These are phyloP conservation scores for Mythimna albipuncta DNA, from an alignment of 2,888 invertebrate species.

Conservation along the genomic window DNA sequence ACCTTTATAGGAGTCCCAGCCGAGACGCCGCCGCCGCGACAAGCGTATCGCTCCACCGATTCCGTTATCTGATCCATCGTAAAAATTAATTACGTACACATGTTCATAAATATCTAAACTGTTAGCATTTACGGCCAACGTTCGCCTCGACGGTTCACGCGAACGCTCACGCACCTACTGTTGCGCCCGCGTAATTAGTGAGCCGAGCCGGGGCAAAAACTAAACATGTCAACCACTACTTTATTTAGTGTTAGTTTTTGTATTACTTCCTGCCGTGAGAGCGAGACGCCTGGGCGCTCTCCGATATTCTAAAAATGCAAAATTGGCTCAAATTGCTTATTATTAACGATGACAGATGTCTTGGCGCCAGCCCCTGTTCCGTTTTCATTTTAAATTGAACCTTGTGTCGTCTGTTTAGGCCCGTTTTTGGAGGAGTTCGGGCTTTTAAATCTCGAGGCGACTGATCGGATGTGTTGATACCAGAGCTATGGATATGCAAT, in stretches of 20 bases:
- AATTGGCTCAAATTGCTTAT: conserved; percentile 90
- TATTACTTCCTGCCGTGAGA: conserved; percentile 86
- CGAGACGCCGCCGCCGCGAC: conserved; percentile 80
- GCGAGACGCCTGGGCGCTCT: conserved; percentile 85
- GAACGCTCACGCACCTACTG: conserved; percentile 80
- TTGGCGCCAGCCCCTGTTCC: conserved; percentile 82
- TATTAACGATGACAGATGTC: conserved; percentile 91
- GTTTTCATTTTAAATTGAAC: conserved; percentile 60
- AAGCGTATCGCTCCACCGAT: conserved; percentile 86
- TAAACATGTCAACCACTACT: conserved; percentile 86
- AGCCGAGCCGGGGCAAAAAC: conserved; percentile 81
- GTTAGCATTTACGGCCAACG: conserved; percentile 86
- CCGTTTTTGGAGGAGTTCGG: conserved; percentile 55
- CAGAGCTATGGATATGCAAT: conserved; percentile 86
- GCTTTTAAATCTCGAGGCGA: conserved; percentile 69
- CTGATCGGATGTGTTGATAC: conserved; percentile 89
- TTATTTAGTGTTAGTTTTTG: conserved; percentile 88
- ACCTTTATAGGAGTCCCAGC: conserved; percentile 78
- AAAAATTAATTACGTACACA: conserved; percentile 90
- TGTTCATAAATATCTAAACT: conserved; percentile 90
- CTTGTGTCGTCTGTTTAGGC: conserved; percentile 63
- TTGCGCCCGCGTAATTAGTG: conserved; percentile 81
- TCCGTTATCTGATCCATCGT: conserved; percentile 88
- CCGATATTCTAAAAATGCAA: conserved; percentile 88
- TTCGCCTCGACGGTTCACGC: conserved; percentile 81